Base-by-base conservation (phyloP, 2,888 invertebrate genomes). In the Melipona bicolor region DNA sequence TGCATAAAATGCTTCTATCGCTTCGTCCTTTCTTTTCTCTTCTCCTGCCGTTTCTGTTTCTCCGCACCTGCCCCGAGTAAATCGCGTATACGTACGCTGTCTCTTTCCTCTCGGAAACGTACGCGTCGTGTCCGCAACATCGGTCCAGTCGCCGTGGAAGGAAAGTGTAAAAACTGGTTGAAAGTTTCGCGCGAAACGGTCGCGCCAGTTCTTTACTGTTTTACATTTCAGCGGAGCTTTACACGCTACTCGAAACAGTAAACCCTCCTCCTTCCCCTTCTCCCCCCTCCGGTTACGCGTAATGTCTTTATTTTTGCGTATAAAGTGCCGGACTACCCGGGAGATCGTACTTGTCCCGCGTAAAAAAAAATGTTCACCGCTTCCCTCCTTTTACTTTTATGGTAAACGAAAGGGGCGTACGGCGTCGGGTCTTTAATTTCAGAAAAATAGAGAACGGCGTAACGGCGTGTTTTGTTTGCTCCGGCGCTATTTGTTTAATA, bases 151-250 rank as follows among this genome's bases (percentile, higher is more conserved):
- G 27, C 32, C 24, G 61, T 36, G 15, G 27, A 15, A 24, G 15
- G n/a, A 49, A 27, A 43, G 19, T 59, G 43, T 70, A 67, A 75
- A 78, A 81, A 69, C 56, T 50, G n/a, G 54, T 59, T 69, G 64
- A 43, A 73, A 36, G 69, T 27, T 79, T 50, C 54, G 6, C 62
- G 62, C 6, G n/a, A 56, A 69, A 54, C 54, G 54, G 43, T 69
- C 21, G n/a, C 17, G n/a, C 56, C 4, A 21, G 49, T 27, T 43
- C 64, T 70, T 36, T 56, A 56, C 64, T 24, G 52, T 49, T 56
- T 69, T 79, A 64, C 62, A 36, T 76, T 70, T 75, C 62, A 56
- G 15, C 24, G 36, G 9, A 52, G 69, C 75, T 75, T 75, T 67
- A 65, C 69, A 62, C 70, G 52, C n/a, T 64, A 21, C 54, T 49